Evolutionary conservation across 2,888 invertebrate genomes (phyloP).

Genomic region (Drosophila merina): DNA sequence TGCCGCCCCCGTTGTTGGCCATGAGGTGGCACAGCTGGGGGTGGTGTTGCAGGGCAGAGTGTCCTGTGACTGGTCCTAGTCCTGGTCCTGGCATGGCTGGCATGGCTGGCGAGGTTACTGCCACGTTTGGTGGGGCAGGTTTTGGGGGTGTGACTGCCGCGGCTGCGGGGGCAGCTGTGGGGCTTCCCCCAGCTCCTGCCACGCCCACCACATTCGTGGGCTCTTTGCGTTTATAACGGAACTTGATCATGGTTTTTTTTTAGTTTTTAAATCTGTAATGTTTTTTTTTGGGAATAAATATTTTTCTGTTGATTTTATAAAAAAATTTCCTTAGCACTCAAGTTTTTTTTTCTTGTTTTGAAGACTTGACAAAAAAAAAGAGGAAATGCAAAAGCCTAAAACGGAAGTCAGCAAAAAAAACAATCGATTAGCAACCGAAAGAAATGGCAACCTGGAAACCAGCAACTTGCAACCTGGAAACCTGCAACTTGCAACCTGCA

Average conservation of each 20-base stretch:
- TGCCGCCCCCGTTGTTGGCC: conserved; percentile 69
- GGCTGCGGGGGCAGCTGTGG: neutral
- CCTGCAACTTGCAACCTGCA: conserved; percentile 6
- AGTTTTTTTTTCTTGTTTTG: neutral
- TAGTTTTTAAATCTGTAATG: neutral
- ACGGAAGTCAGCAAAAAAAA: conserved; percentile 16
- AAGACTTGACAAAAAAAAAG: neutral
- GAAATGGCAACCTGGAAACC: no score
- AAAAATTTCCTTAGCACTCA: neutral
- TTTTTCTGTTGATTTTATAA: neutral
- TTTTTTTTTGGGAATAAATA: neutral
- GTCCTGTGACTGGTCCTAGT: neutral
- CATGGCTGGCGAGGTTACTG: neutral
- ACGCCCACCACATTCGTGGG: conserved; percentile 75
- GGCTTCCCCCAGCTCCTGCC: conserved; percentile 12
- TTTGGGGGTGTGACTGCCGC: conserved; percentile 5
- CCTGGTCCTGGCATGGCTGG: neutral
- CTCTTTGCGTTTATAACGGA: conserved; percentile 88
- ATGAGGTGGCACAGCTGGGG: conserved; percentile 73
- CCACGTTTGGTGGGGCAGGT: neutral
- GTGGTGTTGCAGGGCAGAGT: conserved; percentile 50
- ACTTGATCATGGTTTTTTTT: conserved; percentile 86
- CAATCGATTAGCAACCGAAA: conserved; percentile 3
- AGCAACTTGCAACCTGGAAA: neutral
- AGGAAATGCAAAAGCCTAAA: neutral